A percentile compares a stretch with the other conserved stretches of the same genome.
These are phyloP conservation scores for Hoplias malabaricus DNA, from an alignment of 2,113 vertebrate genomes.

Conservation along the genomic window DNA sequence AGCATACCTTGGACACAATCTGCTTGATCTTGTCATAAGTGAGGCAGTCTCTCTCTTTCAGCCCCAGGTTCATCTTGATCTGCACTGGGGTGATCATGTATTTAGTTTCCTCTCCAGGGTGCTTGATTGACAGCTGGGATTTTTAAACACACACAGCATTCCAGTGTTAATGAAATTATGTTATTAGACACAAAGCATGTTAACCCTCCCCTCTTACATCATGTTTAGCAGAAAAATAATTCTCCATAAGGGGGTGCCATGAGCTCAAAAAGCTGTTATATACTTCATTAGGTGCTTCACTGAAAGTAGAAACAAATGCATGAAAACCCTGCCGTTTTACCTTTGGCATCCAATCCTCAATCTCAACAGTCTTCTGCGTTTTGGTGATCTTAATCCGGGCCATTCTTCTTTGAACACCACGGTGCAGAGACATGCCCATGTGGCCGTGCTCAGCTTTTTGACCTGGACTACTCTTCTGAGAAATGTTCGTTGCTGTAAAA, in stretches of 20 bases:
- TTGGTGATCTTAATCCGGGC: slow-evolving; percentile 5
- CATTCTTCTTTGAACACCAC: neutral
- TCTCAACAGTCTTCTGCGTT: slow-evolving; percentile 21
- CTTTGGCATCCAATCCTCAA: neutral
- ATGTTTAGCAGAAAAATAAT: too few relatives aligned
- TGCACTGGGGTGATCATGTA: slow-evolving; percentile 32
- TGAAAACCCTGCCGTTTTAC: neutral
- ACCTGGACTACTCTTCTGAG: neutral
- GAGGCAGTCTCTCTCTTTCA: slow-evolving; percentile 5
- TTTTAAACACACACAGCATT: neutral
- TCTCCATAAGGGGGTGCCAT: too few relatives aligned
- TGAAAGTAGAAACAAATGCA: neutral
- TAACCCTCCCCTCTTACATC: too few relatives aligned
- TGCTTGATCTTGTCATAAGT: slow-evolving; percentile 13
- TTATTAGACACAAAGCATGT: too few relatives aligned
- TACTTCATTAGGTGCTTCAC: too few relatives aligned
- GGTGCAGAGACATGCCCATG: neutral
- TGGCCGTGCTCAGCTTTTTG: neutral
- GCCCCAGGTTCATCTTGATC: slow-evolving; percentile 22
- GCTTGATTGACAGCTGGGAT: slow-evolving; percentile 25
- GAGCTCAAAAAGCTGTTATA: too few relatives aligned
- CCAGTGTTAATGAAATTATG: too few relatives aligned
- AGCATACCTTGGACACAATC: neutral
- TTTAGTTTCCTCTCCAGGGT: slow-evolving; percentile 12
- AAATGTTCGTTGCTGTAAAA: neutral